Percentiles rank a stretch among this genome's conserved stretches.
Evolutionary conservation across 2,888 invertebrate genomes (phyloP).

Genomic region (Lacanobia oleracea): DNA sequence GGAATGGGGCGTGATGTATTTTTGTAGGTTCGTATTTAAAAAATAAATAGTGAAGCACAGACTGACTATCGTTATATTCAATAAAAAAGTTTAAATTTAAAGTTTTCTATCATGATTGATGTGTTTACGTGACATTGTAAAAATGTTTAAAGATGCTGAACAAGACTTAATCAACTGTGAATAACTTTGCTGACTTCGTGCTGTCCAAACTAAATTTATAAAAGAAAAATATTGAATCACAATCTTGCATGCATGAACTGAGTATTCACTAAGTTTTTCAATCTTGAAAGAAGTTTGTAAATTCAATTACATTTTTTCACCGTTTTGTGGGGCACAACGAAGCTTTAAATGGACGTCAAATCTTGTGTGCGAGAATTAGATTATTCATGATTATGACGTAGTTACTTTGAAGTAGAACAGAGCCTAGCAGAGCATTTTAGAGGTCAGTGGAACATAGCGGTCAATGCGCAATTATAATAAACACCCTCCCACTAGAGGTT

Average conservation of each 20-base stretch:
- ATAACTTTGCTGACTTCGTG: slow-evolving; percentile 30
- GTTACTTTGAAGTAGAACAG: slow-evolving; percentile 26
- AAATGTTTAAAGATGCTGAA: slow-evolving; percentile 24
- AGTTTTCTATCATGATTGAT: slow-evolving; percentile 39
- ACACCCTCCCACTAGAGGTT: slow-evolving; percentile 73
- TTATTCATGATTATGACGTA: slow-evolving; percentile 29
- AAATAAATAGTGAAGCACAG: not conserved
- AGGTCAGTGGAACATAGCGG: slow-evolving; percentile 57
- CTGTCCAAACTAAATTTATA: slow-evolving; percentile 12
- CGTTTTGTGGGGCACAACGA: slow-evolving; percentile 19
- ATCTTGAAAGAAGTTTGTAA: slow-evolving; percentile 47
- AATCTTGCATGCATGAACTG: slow-evolving; percentile 38
- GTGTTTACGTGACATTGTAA: slow-evolving; percentile 25
- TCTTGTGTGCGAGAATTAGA: slow-evolving; percentile 3
- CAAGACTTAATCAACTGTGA: slow-evolving; percentile 33
- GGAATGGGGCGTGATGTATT: slow-evolving; percentile 9
- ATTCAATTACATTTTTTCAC: slow-evolving; percentile 48
- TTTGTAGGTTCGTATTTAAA: not conserved
- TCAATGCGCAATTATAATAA: slow-evolving; percentile 73
- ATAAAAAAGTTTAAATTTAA: slow-evolving; percentile 17
- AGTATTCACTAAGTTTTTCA: slow-evolving; percentile 53
- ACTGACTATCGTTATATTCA: not conserved
- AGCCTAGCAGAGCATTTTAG: slow-evolving; percentile 23
- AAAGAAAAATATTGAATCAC: slow-evolving; percentile 40
- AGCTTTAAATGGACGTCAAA: slow-evolving; percentile 17